Evolutionary conservation across 1,140 invertebrate species (phyloP), one percentile per base, ranked within the genome.

Genomic region (Brachionus koreanus): DNA sequence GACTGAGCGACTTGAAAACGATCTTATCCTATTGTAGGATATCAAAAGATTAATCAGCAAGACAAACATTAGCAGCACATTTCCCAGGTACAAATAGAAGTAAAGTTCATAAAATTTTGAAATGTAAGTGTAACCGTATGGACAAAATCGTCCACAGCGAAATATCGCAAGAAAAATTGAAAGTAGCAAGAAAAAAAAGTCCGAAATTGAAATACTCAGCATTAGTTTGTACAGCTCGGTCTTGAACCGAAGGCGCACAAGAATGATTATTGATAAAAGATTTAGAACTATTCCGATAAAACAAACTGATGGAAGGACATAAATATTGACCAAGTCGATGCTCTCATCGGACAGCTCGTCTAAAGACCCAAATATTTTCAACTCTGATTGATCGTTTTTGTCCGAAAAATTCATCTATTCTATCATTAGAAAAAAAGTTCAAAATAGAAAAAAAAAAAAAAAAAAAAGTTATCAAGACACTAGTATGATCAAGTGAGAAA

Each of bases 41-140:
- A 61, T 57, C 39, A 61, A 63, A 12, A 79, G 19, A 65, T 79
- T 65, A 23, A 79, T 35, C 3, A 79, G n/a, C n/a, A 65, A 35
- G 7, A 61, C 61, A 65, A 79, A 39, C 49, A 79, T 57, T 65
- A 79, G 25, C 23, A 79, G 35, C n/a, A 65, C 37, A 25, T 79
- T 79, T 6, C 76, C 76, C 5, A 79, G 10, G 57, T 61, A 79
- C n/a, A 79, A 33, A 42, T 79, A 79, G 35, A 79, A 61, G 39
- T 79, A 79, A 3, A 61, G 33, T 79, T 79, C 76, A 13, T 79
- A 79, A 0, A 79, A 37, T 63, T 79, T 79, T 12, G 76, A 57
- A 13, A 19, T 25, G 16, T 61, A 79, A 1, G 49, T 61, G 49
- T 79, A 79, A 9, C 35, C 76, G 19, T 61, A 19, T 5, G 46